Base-by-base conservation (phyloP, 2,113 vertebrate species). In the Platysteira castanea region DNA sequence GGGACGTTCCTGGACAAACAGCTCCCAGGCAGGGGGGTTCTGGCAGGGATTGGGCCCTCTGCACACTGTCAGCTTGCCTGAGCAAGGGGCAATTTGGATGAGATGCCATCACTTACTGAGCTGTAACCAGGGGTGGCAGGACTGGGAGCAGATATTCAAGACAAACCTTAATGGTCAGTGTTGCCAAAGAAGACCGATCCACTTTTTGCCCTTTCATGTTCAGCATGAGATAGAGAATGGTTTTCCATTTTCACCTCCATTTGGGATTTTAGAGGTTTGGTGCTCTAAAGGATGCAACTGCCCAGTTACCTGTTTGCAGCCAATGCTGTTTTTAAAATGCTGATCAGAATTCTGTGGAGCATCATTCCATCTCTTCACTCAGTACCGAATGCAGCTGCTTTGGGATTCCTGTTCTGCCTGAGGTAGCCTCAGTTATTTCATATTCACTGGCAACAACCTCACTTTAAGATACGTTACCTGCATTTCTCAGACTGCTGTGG, bases 211-310 rank as follows among this genome's bases (percentile, higher is more conserved):
- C 47, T 7, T 27, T 71, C 0, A 1, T 57, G 22, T 19, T 53
- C 35, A 50, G 15, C 11, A 13, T 41, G 44, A 87, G 19, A 23
- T 37, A 24, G 3, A 50, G 26, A 0, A 0, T 37, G 19, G 9
- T 64, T 60, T 50, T 41, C 24, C 2, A 19, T 76, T 46, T 69
- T 35, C 13, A 6, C 9, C 47, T 90, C 15, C 28, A 1, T n/a
- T 31, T 5, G 13, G 30, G 21, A 23, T 61, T 73, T 92, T 19
- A 39, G n/a, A 60, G 23, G 18, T 84, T 60, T 60, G 65, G 21
- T 1, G 1, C 46, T 60, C 9, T 28, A 52, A 92, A 69, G 6
- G 16, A 31, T 30, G 26, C 10, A n/a, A 21, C 22, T 39, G 27
- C 21, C 47, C 15, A 12, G 39, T 78, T 30, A n/a, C 18, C 33